phyloP scores from a whole-genome alignment of 2,888 invertebrate species.

The Andricus curvator region DNA sequence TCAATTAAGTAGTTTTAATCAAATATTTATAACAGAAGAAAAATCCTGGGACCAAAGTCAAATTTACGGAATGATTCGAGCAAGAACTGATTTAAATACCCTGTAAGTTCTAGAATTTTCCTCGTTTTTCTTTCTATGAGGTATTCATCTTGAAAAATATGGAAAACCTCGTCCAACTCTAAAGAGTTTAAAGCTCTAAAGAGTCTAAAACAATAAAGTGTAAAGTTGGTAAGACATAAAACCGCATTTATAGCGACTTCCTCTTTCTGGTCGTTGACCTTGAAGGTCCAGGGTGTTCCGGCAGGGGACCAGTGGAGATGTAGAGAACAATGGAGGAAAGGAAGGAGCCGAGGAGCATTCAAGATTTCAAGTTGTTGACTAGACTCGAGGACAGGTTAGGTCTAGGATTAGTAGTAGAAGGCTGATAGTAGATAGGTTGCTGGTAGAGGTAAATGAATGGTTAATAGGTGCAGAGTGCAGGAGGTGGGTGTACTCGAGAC shows the following conservation, averaged over 20 bases:
- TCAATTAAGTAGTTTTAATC: too few species aligned
- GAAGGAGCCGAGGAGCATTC: neutral
- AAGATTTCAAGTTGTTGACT: neutral
- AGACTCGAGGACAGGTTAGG: constrained; percentile 16
- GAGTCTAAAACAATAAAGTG: neutral
- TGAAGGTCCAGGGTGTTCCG: constrained; percentile 22
- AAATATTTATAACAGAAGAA: too few species aligned
- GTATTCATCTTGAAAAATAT: too few species aligned
- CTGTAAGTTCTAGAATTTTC: too few species aligned
- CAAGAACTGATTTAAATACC: too few species aligned
- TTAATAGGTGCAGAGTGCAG: constrained; percentile 54
- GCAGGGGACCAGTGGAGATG: constrained; percentile 19
- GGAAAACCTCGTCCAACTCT: too few species aligned
- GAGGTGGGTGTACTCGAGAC: constrained; percentile 73
- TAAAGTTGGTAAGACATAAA: neutral
- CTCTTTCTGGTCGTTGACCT: constrained; percentile 27
- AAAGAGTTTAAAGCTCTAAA: too few species aligned
- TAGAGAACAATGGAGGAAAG: constrained; percentile 6
- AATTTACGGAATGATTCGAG: too few species aligned
- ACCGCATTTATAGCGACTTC: neutral
- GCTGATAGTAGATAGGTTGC: constrained; percentile 46
- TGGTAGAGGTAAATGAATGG: constrained; percentile 48
- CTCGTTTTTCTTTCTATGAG: too few species aligned
- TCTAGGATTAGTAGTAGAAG: constrained; percentile 21
- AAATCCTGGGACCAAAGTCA: too few species aligned